phyloP scores from a whole-genome alignment of 2,113 vertebrate genomes.

The Cyphomyrus discorhynchus region DNA sequence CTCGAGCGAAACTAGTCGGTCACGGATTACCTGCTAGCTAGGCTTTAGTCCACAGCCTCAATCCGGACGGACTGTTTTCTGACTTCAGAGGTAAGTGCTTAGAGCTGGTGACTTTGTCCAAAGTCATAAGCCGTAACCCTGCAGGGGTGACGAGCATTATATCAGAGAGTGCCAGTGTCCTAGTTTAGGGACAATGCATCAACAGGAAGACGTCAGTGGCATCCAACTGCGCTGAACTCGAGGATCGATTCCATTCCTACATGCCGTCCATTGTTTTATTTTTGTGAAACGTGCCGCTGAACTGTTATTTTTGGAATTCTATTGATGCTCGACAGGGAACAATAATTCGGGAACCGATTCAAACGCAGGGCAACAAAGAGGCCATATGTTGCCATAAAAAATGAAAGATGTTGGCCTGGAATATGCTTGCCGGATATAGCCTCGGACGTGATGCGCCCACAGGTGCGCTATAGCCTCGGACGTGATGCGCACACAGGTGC shows the following conservation, averaged over 20 bases:
- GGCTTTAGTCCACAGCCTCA: not conserved
- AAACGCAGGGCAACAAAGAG: slow-evolving; percentile 27
- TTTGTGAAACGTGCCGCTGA: slow-evolving; percentile 44
- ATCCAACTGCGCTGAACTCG: slow-evolving; percentile 52
- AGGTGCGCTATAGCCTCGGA: not conserved
- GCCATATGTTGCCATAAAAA: not conserved
- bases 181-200: slow-evolving; percentile 29
- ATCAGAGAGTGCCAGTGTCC: not conserved
- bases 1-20: not conserved
- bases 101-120: not conserved
- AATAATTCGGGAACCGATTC: slow-evolving; percentile 48
- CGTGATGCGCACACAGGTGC: not conserved
- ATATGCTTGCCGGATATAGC: not conserved
- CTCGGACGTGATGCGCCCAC: no score
- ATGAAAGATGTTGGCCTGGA: not conserved
- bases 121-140: not conserved
- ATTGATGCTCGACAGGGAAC: slow-evolving; percentile 46
- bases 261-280: slow-evolving; percentile 50
- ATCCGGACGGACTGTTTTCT: not conserved
- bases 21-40: not conserved
- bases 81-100: not conserved
- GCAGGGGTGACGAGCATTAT: not conserved
- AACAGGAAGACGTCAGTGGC: slow-evolving; percentile 51
- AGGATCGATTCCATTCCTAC: slow-evolving; percentile 50
- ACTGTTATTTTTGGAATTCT: slow-evolving; percentile 54